phyloP scores from a whole-genome alignment of 2,888 invertebrate genomes.

The Scaptomyza tumidula region DNA sequence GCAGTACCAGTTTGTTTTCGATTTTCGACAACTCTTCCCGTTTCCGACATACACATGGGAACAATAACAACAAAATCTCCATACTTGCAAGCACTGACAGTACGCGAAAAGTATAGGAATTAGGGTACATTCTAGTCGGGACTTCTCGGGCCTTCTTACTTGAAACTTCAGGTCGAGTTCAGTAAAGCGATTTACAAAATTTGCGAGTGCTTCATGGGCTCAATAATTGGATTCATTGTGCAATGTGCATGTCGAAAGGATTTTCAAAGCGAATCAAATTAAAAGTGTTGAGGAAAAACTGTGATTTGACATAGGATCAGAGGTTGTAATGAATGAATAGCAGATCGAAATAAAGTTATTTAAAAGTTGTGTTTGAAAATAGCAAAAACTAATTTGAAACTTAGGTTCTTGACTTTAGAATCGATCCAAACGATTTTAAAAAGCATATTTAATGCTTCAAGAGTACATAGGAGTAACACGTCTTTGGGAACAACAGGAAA shows the following conservation, averaged over 20 bases:
- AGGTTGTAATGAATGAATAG: not conserved
- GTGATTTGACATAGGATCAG: not conserved
- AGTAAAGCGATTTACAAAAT: constrained; percentile 51
- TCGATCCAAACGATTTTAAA: not conserved
- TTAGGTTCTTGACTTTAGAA: not conserved
- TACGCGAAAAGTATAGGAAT: no score
- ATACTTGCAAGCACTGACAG: no score
- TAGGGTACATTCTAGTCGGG: no score
- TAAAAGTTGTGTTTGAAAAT: not conserved
- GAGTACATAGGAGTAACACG: no score
- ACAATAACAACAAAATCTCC: no score
- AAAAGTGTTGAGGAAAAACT: not conserved
- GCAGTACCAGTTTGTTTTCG: no score
- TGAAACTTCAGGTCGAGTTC: constrained; percentile 30
- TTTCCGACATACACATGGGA: no score
- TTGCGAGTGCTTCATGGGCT: constrained; percentile 20
- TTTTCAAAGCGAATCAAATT: constrained; percentile 15
- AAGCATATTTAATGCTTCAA: no score
- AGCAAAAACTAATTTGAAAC: not conserved
- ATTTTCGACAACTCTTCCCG: no score
- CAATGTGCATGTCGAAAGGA: constrained; percentile 22
- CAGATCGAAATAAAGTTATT: not conserved
- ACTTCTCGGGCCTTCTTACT: not conserved
- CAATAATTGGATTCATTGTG: constrained; percentile 34
- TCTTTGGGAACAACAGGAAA: no score